Percentiles rank a stretch among this genome's conserved stretches.
These are phyloP conservation scores for Xylocampa areola DNA, from an alignment of 2,888 invertebrate species.

Conservation along the genomic window DNA sequence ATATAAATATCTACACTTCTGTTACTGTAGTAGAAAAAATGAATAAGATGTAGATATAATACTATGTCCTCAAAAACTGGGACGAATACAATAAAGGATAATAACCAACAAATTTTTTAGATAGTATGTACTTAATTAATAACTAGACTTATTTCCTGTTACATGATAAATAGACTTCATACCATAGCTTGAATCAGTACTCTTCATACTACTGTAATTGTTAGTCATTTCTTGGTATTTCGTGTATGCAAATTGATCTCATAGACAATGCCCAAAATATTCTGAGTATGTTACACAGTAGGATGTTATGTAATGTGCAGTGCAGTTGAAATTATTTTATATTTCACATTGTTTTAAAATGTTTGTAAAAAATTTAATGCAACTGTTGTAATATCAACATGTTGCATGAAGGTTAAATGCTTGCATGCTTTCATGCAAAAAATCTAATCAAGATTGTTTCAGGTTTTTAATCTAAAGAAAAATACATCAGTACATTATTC, in stretches of 20 bases:
- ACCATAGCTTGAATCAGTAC: too few relatives aligned
- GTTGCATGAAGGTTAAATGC: constrained; percentile 26
- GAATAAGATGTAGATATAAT: too few relatives aligned
- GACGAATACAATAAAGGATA: constrained; percentile 4
- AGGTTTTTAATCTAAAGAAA: not conserved
- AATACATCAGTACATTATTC: too few relatives aligned
- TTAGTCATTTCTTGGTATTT: constrained; percentile 36
- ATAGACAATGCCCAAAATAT: constrained; percentile 31
- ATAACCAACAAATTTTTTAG: not conserved
- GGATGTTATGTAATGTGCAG: constrained; percentile 9
- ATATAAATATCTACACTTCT: constrained; percentile 21
- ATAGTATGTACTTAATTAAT: constrained; percentile 14
- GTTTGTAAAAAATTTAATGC: constrained; percentile 15
- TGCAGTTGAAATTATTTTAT: constrained; percentile 1
- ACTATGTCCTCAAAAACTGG: too few relatives aligned
- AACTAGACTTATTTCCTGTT: constrained; percentile 15
- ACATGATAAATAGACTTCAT: constrained; percentile 31
- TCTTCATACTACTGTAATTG: constrained; percentile 12
- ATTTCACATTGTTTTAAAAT: constrained; percentile 10
- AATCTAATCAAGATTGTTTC: constrained; percentile 4
- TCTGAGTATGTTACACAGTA: constrained; percentile 19
- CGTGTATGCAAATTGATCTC: constrained; percentile 25
- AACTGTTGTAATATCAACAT: too few relatives aligned
- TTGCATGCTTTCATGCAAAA: constrained; percentile 13
- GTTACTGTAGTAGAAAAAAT: constrained; percentile 8